A percentile compares a stretch with the other conserved stretches of the same genome.
Conservation (phyloP, 37 sponge, comb jelly and placozoan species). For the Beroe forskalii region DNA sequence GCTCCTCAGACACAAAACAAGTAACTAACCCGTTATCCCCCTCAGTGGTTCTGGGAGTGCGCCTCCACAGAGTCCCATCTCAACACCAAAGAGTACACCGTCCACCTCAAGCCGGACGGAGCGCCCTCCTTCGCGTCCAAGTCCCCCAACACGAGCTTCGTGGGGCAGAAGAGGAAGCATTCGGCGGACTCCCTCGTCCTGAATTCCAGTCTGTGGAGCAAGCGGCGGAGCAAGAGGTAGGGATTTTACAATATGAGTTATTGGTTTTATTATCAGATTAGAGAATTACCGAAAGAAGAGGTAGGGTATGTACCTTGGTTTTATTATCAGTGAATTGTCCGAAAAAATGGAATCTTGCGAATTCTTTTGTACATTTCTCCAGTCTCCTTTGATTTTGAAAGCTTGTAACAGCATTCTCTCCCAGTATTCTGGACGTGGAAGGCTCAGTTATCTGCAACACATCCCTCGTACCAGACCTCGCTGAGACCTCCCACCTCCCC, state of each 20-base stretch:
- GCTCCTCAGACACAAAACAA: no score
- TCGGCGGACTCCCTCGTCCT: neutral
- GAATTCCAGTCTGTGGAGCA: neutral
- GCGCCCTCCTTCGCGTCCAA: neutral
- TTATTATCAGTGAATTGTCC: no score
- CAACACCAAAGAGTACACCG: neutral
- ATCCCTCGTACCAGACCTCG: neutral
- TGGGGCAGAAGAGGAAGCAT: neutral
- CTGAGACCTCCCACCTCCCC: neutral
- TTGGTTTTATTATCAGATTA: no score
- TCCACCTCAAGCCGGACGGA: neutral
- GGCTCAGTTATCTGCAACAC: neutral
- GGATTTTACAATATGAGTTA: neutral
- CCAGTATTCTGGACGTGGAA: neutral
- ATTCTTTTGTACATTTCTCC: no score
- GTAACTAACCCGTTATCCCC: no score
- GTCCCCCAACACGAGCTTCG: neutral
- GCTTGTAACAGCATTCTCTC: no score
- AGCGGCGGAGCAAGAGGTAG: neutral
- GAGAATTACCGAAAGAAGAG: no score
- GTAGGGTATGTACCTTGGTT: no score
- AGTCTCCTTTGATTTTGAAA: no score
- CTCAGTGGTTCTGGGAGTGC: neutral
- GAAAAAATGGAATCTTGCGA: no score
- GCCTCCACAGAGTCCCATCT: neutral